Percentiles rank a stretch among this genome's conserved stretches.
Conservation (phyloP, 2,113 vertebrate species). For the Tupaia chinensis region DNA sequence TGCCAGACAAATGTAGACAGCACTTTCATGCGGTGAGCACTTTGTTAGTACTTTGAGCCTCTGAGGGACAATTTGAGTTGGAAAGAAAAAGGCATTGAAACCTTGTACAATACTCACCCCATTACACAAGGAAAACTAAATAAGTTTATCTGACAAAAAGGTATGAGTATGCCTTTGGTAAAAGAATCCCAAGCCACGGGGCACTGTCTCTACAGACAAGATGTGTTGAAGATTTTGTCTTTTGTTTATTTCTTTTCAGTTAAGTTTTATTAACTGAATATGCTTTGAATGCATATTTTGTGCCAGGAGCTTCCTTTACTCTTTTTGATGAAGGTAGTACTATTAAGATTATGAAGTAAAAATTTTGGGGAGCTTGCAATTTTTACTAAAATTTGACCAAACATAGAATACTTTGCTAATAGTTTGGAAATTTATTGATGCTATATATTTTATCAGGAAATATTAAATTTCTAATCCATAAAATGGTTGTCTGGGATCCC, state of each 20-base stretch:
- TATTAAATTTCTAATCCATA: neutral
- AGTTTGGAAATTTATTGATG: neutral
- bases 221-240: conserved; percentile 9
- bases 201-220: neutral
- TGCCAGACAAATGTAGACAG: conserved; percentile 67
- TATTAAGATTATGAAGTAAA: conserved; percentile 14
- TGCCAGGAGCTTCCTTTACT: neutral
- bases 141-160: conserved; percentile 58
- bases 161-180: neutral
- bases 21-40: neutral
- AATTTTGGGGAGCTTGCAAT: neutral
- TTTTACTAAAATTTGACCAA: conserved; percentile 20
- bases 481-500: neutral
- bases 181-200: conserved; percentile 10
- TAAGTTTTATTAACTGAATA: conserved; percentile 8
- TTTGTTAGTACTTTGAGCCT: conserved; percentile 67
- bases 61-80: conserved; percentile 53
- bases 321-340: neutral
- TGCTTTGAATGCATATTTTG: neutral
- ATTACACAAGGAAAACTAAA: conserved; percentile 68
- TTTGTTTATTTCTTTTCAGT: conserved; percentile 44
- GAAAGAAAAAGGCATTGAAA: conserved; percentile 28
- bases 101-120: conserved; percentile 23
- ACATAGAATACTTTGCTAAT: neutral
- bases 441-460: neutral